phyloP scores from a whole-genome alignment of 2,888 invertebrate species.

The Hyppa rectilinea region DNA sequence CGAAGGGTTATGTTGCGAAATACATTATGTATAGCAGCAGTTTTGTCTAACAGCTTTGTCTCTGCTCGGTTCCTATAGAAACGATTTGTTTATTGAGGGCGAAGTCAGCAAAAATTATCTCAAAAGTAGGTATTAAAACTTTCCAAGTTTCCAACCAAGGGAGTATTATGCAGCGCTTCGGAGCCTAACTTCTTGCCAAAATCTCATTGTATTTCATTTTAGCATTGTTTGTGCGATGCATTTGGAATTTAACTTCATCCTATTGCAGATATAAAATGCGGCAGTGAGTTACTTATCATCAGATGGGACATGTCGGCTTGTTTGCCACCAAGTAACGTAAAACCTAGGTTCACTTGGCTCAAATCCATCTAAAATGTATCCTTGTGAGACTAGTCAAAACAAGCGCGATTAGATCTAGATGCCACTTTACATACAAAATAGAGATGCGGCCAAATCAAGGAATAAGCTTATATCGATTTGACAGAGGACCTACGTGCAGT shows the following conservation, averaged over 20 bases:
- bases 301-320: neutral
- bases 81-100: neutral
- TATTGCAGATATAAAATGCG: neutral
- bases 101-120: neutral
- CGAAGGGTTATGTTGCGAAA: conserved; percentile 77
- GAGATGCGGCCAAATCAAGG: conserved; percentile 43
- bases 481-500: conserved; percentile 37
- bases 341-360: neutral
- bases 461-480: conserved; percentile 24
- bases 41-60: neutral
- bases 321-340: conserved; percentile 1
- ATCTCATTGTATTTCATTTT: neutral
- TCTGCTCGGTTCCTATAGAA: neutral
- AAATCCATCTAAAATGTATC: conserved; percentile 16
- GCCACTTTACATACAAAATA: conserved; percentile 40
- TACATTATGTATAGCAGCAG: neutral
- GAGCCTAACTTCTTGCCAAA: neutral
- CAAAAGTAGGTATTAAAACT: neutral
- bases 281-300: neutral
- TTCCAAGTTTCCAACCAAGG: neutral
- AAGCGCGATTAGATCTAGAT: conserved; percentile 38
- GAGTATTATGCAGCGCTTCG: neutral
- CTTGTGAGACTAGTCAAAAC: conserved; percentile 12
- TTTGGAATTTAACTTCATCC: neutral
- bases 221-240: neutral